Evolutionary conservation across 2,113 vertebrate genomes (phyloP).

Genomic region (Phainopepla nitens): DNA sequence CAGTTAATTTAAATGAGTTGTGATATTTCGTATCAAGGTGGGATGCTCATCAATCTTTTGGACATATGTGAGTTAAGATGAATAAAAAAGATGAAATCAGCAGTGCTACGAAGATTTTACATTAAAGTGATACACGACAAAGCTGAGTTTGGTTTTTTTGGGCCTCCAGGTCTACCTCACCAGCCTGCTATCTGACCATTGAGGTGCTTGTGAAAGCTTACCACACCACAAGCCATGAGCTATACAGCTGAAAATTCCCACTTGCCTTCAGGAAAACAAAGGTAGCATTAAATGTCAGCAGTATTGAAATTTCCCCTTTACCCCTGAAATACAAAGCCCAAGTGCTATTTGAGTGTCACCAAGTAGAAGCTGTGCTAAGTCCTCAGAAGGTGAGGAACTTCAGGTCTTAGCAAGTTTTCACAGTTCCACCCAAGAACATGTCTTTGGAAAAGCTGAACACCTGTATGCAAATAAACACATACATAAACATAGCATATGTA

Average conservation of each 20-base stretch:
- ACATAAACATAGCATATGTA: not conserved
- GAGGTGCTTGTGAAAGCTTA: not conserved
- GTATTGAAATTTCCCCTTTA: not conserved
- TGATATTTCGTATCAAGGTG: not conserved
- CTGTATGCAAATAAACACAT: not conserved
- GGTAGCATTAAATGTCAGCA: not conserved
- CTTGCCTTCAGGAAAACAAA: not conserved
- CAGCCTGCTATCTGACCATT: not conserved
- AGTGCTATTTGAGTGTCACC: not conserved
- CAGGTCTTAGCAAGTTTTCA: not conserved
- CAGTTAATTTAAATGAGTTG: not conserved
- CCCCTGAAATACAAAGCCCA: not conserved
- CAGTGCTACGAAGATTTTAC: not conserved
- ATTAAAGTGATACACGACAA: not conserved
- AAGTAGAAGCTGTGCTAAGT: not conserved
- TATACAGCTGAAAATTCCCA: not conserved
- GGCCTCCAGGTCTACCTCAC: not conserved
- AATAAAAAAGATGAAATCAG: not conserved
- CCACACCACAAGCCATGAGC: not conserved
- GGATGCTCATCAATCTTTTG: not conserved
- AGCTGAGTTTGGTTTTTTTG: not conserved
- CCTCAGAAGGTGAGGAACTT: not conserved
- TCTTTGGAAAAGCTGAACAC: not conserved
- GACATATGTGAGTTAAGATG: not conserved
- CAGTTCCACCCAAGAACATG: not conserved